Evolutionary conservation across 1,140 invertebrate species (phyloP).

Genomic region (Lepidurus packardi): DNA sequence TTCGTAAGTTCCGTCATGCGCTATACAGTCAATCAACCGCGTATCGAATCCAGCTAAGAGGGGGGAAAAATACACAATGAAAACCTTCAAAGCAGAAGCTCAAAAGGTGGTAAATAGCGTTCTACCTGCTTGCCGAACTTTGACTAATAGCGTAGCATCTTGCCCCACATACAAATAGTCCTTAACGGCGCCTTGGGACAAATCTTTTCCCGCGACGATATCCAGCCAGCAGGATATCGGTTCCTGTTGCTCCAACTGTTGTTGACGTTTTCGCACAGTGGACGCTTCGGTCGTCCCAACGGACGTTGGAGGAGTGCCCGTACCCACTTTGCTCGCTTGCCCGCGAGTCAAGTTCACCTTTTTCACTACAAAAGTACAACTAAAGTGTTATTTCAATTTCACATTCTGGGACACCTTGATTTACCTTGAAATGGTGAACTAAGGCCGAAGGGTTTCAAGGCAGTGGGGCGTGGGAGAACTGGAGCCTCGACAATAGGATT

Average conservation of each 20-base stretch:
- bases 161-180: constrained; percentile 50
- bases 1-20: constrained; percentile 64
- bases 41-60: constrained; percentile 58
- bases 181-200: constrained; percentile 37
- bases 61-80: too few species aligned
- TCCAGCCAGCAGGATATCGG: constrained; percentile 63
- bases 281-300: not conserved
- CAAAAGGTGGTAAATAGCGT: not conserved
- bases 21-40: constrained; percentile 62
- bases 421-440: constrained; percentile 11
- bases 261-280: constrained; percentile 18
- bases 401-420: not conserved
- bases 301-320: not conserved
- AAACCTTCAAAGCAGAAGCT: not conserved
- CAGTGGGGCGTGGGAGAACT: not conserved
- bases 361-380: not conserved
- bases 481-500: not conserved
- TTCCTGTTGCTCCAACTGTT: constrained; percentile 44
- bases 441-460: not conserved
- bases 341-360: not conserved
- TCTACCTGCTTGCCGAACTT: constrained; percentile 51
- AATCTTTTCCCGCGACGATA: constrained; percentile 48
- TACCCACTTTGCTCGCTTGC: not conserved
- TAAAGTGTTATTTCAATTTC: too few species aligned
- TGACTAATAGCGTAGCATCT: constrained; percentile 58